Evolutionary conservation across 1,140 invertebrate species (phyloP).

Genomic region (Ostrea edulis): DNA sequence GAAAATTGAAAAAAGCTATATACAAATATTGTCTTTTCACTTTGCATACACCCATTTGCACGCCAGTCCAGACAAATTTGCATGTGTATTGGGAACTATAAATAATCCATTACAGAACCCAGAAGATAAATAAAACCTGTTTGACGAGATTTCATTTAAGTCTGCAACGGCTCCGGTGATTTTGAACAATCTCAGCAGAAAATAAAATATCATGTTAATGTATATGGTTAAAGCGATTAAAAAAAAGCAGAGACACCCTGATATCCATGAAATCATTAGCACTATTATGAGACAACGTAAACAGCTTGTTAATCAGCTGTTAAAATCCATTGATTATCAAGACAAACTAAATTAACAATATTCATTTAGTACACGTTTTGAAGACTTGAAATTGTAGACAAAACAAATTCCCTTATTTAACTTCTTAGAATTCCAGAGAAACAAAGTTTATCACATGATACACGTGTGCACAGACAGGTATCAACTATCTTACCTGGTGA

Average conservation of each 20-base stretch:
- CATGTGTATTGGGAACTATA: constrained; percentile 32
- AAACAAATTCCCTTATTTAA: background rate
- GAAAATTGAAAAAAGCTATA: background rate
- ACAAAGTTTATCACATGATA: background rate
- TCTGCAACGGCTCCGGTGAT: background rate
- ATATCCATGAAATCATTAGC: too few species aligned
- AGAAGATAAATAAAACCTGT: constrained; percentile 1
- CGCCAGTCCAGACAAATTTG: background rate
- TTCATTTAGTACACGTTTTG: too few species aligned
- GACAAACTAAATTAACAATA: too few species aligned
- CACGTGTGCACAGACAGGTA: background rate
- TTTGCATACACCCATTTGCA: background rate
- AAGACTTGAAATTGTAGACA: too few species aligned
- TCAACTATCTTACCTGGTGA: background rate
- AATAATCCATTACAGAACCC: constrained; percentile 9
- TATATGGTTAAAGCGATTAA: background rate
- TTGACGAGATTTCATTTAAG: background rate
- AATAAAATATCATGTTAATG: background rate
- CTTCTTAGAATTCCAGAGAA: background rate
- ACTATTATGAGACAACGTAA: too few species aligned
- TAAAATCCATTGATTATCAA: too few species aligned
- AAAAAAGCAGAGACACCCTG: background rate
- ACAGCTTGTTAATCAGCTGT: too few species aligned
- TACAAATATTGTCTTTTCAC: constrained; percentile 19
- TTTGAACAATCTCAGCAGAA: background rate